Evolutionary conservation across 2,113 vertebrate genomes (phyloP), one percentile per base, ranked within the genome.

Genomic region (Colius striatus): DNA sequence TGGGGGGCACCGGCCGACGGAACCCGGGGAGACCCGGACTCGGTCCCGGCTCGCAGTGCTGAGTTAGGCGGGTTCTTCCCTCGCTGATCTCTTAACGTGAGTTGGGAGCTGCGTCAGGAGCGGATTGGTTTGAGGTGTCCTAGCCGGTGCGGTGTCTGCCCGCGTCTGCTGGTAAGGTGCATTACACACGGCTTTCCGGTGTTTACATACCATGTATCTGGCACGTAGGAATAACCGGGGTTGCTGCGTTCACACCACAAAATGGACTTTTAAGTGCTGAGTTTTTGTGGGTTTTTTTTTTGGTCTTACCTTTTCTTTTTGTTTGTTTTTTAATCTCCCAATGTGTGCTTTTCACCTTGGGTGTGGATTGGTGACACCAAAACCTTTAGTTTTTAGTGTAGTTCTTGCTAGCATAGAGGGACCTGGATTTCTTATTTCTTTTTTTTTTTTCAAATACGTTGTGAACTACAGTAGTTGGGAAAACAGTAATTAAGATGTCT

Each of bases 131-230:
- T 9, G 74, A 25, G 57, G 7, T 7, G 23, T 2, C 25, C 11
- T 12, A 30, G 6, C 34, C 1, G 38, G 32, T 3, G 32, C 12
- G 18, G 6, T 20, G 4, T 2, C 23, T 9, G 55, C 11, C 23
- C 36, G 5, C 15, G 20, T 7, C 1, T 11, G 29, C 26, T 1
- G 17, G 2, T 2, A 1, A 5, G 27, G 7, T 2, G 62, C 8
- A 0, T 4, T 6, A 0, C 3, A 3, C 0, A 3, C 0, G 34
- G 2, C 32, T 15, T 6, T 4, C 11, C 3, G 15, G 0, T 3
- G 8, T 8, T 22, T 8, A 0, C 0, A 0, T 1, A 0, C 70
- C 0, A 0, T 2, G 5, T 16, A 0, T 10, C 7, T 7, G 29
- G 2, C 20, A 27, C 1, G 5, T 5, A 4, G 27, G 18, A 14